phyloP scores from a whole-genome alignment of 2,888 invertebrate genomes.

The Nezara viridula region DNA sequence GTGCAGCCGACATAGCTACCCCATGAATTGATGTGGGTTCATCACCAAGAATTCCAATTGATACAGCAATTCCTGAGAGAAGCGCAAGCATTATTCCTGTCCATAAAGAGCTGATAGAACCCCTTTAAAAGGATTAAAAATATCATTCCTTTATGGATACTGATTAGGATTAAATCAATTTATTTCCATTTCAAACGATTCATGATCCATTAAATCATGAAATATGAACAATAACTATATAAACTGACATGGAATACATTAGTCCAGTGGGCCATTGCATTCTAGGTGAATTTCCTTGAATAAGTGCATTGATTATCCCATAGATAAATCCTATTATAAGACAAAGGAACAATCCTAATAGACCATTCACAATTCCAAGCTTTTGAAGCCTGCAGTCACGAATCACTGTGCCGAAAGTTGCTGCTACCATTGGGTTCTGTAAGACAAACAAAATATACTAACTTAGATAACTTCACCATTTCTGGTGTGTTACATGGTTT shows the following conservation, averaged over 20 bases:
- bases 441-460: not conserved
- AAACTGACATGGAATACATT: conserved; percentile 74
- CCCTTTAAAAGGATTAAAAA: conserved; percentile 66
- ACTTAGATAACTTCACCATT: too few species aligned
- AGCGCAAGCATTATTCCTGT: conserved; percentile 82
- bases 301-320: conserved; percentile 75
- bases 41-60: conserved; percentile 82
- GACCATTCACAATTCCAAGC: conserved; percentile 78
- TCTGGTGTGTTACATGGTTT: too few species aligned
- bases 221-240: conserved; percentile 61
- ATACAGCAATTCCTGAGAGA: conserved; percentile 84
- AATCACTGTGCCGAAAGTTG: conserved; percentile 81
- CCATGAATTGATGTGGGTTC: conserved; percentile 85
- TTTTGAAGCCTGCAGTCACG: conserved; percentile 75
- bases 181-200: not conserved
- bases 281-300: conserved; percentile 72
- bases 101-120: conserved; percentile 77
- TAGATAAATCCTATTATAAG: conserved; percentile 78
- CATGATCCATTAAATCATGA: not conserved
- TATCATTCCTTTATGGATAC: not conserved
- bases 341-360: conserved; percentile 78
- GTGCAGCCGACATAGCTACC: conserved; percentile 85
- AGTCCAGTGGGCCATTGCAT: conserved; percentile 77
- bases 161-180: not conserved
- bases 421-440: conserved; percentile 83